A percentile compares a stretch with the other conserved stretches of the same genome.
Conservation (phyloP, 2,888 invertebrate species). For the Taenaris catops region DNA sequence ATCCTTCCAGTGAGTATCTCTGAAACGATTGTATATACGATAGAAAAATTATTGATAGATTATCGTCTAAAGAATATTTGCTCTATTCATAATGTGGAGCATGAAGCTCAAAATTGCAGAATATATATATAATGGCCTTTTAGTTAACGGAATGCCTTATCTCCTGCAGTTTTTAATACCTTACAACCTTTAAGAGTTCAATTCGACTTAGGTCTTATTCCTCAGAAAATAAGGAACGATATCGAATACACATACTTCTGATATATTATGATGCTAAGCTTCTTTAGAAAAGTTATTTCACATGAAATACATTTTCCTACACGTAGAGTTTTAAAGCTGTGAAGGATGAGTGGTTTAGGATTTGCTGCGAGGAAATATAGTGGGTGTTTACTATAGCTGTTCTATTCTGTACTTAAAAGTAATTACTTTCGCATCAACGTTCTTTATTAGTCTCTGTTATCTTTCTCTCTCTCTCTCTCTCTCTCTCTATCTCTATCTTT, state of each 20-base stretch:
- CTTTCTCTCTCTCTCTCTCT: no score
- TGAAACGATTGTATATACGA: no score
- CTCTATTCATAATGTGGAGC: no score
- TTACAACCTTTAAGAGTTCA: neutral
- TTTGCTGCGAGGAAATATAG: neutral
- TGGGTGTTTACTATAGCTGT: neutral
- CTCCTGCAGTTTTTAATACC: neutral
- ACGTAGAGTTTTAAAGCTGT: slow-evolving; percentile 8
- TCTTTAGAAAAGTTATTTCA: slow-evolving; percentile 13
- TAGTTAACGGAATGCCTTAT: slow-evolving; percentile 4
- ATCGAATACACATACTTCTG: neutral
- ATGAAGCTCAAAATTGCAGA: no score
- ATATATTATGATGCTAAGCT: slow-evolving; percentile 10
- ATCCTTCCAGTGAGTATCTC: no score
- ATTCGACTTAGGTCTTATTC: neutral
- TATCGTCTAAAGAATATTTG: no score
- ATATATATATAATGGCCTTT: neutral
- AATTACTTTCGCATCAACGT: no score
- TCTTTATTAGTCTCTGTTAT: no score
- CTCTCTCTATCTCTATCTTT: no score
- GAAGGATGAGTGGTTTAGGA: slow-evolving; percentile 9
- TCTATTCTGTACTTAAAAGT: no score
- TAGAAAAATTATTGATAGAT: no score
- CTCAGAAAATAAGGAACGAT: neutral
- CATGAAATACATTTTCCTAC: slow-evolving; percentile 10